A percentile compares a stretch with the other conserved stretches of the same genome.
Conservation (phyloP, 2,113 vertebrate genomes). For the Struthidea cinerea region DNA sequence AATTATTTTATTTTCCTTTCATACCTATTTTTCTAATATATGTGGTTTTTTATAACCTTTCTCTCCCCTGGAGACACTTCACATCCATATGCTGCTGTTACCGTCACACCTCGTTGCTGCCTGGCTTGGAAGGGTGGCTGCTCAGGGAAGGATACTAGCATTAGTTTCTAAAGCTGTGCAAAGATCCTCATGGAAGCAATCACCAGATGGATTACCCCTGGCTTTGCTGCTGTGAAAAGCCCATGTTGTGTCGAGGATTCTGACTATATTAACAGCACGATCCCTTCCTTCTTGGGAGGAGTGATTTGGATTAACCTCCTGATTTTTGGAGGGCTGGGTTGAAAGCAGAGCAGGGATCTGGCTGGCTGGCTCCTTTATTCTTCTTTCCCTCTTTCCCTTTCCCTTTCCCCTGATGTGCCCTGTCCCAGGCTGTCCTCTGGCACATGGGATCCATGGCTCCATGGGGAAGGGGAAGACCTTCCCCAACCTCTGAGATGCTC, state of each 20-base stretch:
- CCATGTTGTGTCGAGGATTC: neutral
- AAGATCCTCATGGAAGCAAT: constrained; percentile 53
- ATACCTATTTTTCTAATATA: neutral
- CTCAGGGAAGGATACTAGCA: neutral
- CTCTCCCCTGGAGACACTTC: neutral
- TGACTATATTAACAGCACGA: neutral
- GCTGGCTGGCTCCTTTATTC: neutral
- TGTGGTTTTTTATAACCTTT: neutral
- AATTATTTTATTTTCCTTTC: neutral
- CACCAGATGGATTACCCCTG: constrained; percentile 38
- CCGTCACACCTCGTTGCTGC: neutral
- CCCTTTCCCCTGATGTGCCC: accelerated
- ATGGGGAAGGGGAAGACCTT: neutral
- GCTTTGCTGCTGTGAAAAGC: constrained; percentile 14
- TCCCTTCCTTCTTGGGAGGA: neutral
- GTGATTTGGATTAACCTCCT: neutral
- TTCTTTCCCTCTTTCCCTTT: neutral
- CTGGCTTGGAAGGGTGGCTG: neutral
- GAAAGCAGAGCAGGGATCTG: neutral
- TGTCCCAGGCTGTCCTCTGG: neutral
- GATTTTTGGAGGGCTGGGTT: neutral
- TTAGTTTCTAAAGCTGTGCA: constrained; percentile 43
- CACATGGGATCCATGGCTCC: accelerated
- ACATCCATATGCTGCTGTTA: neutral
- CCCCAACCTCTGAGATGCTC: neutral